phyloP scores from a whole-genome alignment of 2,797 vertebrate species.

The Australoheros facetus region DNA sequence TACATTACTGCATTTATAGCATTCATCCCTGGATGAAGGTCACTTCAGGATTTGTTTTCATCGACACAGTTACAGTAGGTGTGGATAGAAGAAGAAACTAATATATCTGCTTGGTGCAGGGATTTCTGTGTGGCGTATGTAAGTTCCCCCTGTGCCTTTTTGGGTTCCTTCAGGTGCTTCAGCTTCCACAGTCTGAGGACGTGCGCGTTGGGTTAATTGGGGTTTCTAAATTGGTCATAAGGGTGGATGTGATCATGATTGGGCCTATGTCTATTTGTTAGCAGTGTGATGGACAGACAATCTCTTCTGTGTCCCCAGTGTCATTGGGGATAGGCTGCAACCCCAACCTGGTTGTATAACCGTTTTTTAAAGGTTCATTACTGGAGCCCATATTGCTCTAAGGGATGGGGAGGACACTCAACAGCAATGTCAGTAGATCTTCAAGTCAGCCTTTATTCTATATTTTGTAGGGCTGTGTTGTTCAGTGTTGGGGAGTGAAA shows the following conservation, averaged over 20 bases:
- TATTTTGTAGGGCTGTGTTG: not conserved
- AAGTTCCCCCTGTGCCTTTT: not conserved
- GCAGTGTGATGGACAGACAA: not conserved
- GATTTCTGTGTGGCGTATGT: not conserved
- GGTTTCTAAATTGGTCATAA: not conserved
- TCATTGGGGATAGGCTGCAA: not conserved
- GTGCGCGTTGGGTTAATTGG: not conserved
- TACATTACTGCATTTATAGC: conserved; percentile 10
- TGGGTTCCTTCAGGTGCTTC: not conserved
- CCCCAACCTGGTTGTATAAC: not conserved
- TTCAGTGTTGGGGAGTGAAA: not conserved
- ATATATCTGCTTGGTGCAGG: not conserved
- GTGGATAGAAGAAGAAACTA: not conserved
- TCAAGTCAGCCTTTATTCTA: not conserved
- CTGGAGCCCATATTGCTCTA: not conserved
- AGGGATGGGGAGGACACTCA: too few relatives aligned
- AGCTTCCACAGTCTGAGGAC: not conserved
- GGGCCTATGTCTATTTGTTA: not conserved
- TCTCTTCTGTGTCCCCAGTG: not conserved
- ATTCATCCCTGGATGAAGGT: conserved; percentile 1
- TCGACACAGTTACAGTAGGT: conserved; percentile 14
- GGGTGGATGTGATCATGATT: not conserved
- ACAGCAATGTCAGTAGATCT: not conserved
- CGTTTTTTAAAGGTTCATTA: not conserved
- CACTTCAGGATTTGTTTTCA: conserved; percentile 36